Evolutionary conservation across 2,797 vertebrate species (phyloP), one percentile per base, ranked within the genome.

Genomic region (Enoplosus armatus): DNA sequence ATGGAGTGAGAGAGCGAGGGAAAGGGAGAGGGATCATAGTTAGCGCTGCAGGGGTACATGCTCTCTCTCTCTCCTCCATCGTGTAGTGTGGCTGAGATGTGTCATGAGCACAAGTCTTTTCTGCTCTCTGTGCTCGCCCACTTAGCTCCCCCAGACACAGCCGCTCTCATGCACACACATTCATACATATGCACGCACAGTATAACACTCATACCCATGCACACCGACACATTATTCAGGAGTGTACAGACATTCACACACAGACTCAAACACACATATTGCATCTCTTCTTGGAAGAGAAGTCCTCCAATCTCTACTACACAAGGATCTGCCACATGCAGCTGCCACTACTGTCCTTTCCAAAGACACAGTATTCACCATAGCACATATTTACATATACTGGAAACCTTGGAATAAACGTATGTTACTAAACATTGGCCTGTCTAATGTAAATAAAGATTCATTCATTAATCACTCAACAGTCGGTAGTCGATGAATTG

Each of bases 1-100:
- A 89, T 75, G 84, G 85, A 83, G 85, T 71, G 82, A 82, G 83
- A 70, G 89, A 76, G 84, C 53, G 56, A 77, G 82, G 66, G 82
- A 89, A 85, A 83, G 89, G 77, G 80, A 83, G 89, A 87, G 87
- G 91, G 87, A 93, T 94, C 92, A 92, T 90, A 93, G 91, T 93
- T 92, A 89, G 83, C 87, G 91, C 95, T 95, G 85, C 91, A 94
- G 94, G 93, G 93, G 85, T 87, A 94, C 92, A 94, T 82, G 92
- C 87, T 90, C 91, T 86, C 90, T 75, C 91, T 83, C 88, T 88
- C 84, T 90, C 85, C 81, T 86, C 77, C 75, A 85, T 86, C 87
- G 85, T 89, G 92, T 91, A 90, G 87, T 81, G 87, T 86, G 91
- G 90, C 88, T 89, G 91, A 94, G 92, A 93, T 93, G 91, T 94